Evolutionary conservation across 2,113 vertebrate species (phyloP).

Genomic region (Thymallus thymallus): DNA sequence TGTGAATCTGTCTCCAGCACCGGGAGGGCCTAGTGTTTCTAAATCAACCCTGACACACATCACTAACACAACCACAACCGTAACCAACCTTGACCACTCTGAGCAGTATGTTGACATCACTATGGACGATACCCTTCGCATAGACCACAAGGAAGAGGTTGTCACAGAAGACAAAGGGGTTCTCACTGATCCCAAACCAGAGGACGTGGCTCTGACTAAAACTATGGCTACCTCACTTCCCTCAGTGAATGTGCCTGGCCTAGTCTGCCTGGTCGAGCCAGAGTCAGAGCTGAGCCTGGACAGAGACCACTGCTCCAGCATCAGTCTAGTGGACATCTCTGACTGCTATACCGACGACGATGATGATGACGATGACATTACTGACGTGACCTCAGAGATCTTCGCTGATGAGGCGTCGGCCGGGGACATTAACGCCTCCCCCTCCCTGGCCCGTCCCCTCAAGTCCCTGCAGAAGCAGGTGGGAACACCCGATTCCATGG

Average conservation of each 20-base stretch:
- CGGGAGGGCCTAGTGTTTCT: conserved; percentile 50
- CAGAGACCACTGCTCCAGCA: conserved; percentile 62
- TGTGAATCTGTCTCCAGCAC: conserved; percentile 62
- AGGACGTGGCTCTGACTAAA: conserved; percentile 29
- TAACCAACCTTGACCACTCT: conserved; percentile 31
- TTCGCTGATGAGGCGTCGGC: conserved; percentile 74
- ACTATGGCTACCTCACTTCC: not conserved
- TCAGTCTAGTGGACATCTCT: conserved; percentile 71
- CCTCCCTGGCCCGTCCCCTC: conserved; percentile 41
- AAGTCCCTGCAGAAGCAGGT: conserved; percentile 84
- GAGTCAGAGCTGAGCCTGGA: conserved; percentile 68
- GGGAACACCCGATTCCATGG: conserved; percentile 84
- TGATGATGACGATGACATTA: conserved; percentile 66
- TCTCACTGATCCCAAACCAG: conserved; percentile 38
- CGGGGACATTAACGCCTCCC: conserved; percentile 55
- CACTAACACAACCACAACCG: conserved; percentile 24
- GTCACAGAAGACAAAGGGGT: conserved; percentile 45
- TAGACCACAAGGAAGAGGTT: conserved; percentile 42
- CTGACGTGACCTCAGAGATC: conserved; percentile 79
- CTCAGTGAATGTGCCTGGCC: conserved; percentile 23
- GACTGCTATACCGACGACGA: conserved; percentile 75
- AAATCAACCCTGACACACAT: conserved; percentile 41
- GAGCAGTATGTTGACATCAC: conserved; percentile 51
- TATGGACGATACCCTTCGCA: conserved; percentile 8
- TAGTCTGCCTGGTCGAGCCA: conserved; percentile 56